Evolutionary conservation across 2,113 vertebrate genomes (phyloP).

Genomic region (Ageneiosus marmoratus): DNA sequence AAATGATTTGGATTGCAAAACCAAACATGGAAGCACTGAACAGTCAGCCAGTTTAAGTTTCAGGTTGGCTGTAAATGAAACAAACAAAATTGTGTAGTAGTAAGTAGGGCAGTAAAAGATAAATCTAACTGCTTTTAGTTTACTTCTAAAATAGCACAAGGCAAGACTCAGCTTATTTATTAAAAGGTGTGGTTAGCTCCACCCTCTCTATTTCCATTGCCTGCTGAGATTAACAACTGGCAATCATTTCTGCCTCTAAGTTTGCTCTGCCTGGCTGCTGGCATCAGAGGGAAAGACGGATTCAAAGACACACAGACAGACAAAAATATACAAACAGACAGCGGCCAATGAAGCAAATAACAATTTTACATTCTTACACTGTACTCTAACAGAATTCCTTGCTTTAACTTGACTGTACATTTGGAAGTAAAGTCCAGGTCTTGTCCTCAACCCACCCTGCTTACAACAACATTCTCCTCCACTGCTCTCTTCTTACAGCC

Average conservation of each 20-base stretch:
- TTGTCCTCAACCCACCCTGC: conserved; percentile 29
- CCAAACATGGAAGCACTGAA: background rate
- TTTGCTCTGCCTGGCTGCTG: background rate
- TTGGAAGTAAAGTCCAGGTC: background rate
- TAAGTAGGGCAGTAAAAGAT: background rate
- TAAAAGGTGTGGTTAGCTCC: background rate
- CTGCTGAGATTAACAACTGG: background rate
- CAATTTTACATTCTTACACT: background rate
- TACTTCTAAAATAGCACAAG: background rate
- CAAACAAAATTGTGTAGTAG: background rate
- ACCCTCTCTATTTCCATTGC: conserved; percentile 5
- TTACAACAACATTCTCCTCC: conserved; percentile 18
- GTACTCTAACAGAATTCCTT: background rate
- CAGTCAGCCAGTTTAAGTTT: background rate
- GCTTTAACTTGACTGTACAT: background rate
- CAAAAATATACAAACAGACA: too few relatives aligned
- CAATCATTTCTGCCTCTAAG: background rate
- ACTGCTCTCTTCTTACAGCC: background rate
- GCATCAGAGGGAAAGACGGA: background rate
- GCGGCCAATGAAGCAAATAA: too few relatives aligned
- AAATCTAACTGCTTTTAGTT: background rate
- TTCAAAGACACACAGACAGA: background rate
- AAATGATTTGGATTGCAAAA: background rate
- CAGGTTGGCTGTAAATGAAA: background rate
- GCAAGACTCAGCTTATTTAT: background rate